These are phyloP conservation scores for Pseudachorutes palmiensis DNA, from an alignment of 1,140 invertebrate genomes.

Conservation along the genomic window DNA sequence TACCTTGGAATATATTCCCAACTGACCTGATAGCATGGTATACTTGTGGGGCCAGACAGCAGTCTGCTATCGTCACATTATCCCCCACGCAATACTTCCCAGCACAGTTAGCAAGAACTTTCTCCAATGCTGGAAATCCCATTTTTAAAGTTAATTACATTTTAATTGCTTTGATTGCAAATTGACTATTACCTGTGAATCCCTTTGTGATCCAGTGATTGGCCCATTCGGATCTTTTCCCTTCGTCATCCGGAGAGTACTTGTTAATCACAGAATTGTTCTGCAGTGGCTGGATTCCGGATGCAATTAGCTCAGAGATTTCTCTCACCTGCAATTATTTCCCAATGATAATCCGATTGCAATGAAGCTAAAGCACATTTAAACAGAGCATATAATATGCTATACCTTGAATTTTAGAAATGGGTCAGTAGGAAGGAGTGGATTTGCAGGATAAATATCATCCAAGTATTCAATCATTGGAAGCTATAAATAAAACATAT, in stretches of 20 bases:
- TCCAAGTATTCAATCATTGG: slow-evolving; percentile 94
- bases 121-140: slow-evolving; percentile 74
- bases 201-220: slow-evolving; percentile 84
- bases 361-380: too few species aligned
- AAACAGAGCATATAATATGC: too few species aligned
- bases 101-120: slow-evolving; percentile 66
- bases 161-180: too few species aligned
- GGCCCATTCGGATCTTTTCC: slow-evolving; percentile 66
- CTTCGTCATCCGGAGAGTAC: slow-evolving; percentile 39
- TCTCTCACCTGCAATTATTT: slow-evolving; percentile 58
- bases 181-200: slow-evolving; percentile 54
- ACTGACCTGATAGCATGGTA: slow-evolving; percentile 73
- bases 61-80: slow-evolving; percentile 86
- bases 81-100: slow-evolving; percentile 94
- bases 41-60: slow-evolving; percentile 88
- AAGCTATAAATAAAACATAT: slow-evolving; percentile 46
- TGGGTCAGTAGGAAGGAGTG: slow-evolving; percentile 76
- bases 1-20: background rate
- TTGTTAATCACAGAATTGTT: slow-evolving; percentile 81
- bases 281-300: slow-evolving; percentile 91
- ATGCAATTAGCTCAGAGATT: slow-evolving; percentile 73
- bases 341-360: too few species aligned
- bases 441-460: slow-evolving; percentile 74
- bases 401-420: slow-evolving; percentile 74
- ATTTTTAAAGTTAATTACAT: too few species aligned